Percentiles rank a stretch among this genome's conserved stretches.
Evolutionary conservation across 2,797 vertebrate genomes (phyloP).

Genomic region (Leptodactylus fallax): DNA sequence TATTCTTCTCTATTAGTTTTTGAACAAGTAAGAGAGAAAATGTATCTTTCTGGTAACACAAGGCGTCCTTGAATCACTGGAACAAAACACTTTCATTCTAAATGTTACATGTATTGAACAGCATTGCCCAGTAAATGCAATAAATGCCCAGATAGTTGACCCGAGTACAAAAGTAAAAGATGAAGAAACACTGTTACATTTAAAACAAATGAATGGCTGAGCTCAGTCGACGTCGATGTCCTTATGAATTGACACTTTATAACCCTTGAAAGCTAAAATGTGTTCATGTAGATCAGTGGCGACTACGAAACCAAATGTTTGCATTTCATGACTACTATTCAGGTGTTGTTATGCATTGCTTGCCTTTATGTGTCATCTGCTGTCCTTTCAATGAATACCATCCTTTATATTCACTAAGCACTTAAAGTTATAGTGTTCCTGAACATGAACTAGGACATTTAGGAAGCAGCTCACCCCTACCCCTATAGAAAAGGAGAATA

Average conservation of each 20-base stretch:
- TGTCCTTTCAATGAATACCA: background rate
- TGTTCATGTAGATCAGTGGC: background rate
- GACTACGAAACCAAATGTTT: background rate
- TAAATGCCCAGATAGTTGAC: conserved; percentile 39
- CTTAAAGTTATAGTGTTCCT: background rate
- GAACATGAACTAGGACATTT: background rate
- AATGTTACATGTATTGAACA: conserved; percentile 43
- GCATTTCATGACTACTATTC: background rate
- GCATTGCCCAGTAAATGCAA: conserved; percentile 16
- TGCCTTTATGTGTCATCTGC: background rate
- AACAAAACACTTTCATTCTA: conserved; percentile 19
- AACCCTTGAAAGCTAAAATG: conserved; percentile 1
- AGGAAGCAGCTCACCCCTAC: background rate
- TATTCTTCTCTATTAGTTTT: background rate
- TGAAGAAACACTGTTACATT: conserved; percentile 15
- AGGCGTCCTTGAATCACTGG: conserved; percentile 37
- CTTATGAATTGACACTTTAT: conserved; percentile 5
- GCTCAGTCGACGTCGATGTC: background rate
- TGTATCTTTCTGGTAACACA: conserved; percentile 24
- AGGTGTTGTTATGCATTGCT: background rate
- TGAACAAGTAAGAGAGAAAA: conserved; percentile 2
- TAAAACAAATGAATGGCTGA: conserved; percentile 9
- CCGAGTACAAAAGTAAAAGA: conserved; percentile 16
- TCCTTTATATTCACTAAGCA: background rate
- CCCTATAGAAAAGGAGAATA: background rate